These are phyloP conservation scores for Zeugodacus cucurbitae DNA, from an alignment of 1,140 invertebrate species.

Conservation along the genomic window DNA sequence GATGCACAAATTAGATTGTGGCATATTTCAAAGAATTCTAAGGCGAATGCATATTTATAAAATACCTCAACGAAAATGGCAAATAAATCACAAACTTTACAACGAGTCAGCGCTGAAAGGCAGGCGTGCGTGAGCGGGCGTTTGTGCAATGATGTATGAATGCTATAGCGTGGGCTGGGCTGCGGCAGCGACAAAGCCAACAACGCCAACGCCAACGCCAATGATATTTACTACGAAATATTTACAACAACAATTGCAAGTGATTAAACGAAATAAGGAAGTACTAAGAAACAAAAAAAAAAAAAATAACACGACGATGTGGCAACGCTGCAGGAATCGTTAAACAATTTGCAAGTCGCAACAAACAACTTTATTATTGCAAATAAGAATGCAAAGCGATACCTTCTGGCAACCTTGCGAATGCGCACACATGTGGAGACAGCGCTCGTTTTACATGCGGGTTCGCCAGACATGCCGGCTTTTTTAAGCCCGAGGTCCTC, in stretches of 20 bases:
- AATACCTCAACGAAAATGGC: background rate
- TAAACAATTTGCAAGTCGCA: background rate
- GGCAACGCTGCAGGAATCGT: background rate
- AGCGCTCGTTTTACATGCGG: background rate
- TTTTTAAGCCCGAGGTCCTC: background rate
- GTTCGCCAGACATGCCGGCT: background rate
- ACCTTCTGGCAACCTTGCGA: background rate
- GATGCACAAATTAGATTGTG: background rate
- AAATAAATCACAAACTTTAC: background rate
- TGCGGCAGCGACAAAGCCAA: background rate
- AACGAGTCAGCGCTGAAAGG: background rate
- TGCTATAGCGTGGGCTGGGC: slow-evolving; percentile 2
- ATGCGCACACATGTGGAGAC: background rate
- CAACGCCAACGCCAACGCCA: background rate
- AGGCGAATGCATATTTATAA: background rate
- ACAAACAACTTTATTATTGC: background rate
- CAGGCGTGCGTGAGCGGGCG: background rate
- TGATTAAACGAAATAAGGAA: background rate
- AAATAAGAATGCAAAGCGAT: background rate
- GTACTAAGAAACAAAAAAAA: background rate
- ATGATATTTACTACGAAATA: background rate
- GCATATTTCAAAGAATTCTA: slow-evolving; percentile 9
- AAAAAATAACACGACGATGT: background rate
- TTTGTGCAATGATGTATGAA: slow-evolving; percentile 5
- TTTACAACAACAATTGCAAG: background rate